A percentile compares a stretch with the other conserved stretches of the same genome.
phyloP scores from a whole-genome alignment of 2,888 invertebrate species.

The Onchidella celtica region DNA sequence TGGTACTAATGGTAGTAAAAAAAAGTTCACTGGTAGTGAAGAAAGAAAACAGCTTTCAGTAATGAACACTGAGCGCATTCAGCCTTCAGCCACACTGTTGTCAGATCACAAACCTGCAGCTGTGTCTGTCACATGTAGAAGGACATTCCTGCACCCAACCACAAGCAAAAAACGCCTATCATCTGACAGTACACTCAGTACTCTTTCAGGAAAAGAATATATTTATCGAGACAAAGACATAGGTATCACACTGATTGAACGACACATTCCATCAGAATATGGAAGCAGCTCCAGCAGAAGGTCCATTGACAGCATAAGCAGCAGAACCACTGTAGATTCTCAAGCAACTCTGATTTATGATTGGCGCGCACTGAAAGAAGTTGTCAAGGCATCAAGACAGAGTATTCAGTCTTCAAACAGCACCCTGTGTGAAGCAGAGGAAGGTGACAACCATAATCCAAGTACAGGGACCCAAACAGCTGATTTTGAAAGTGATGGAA shows the following conservation, averaged over 20 bases:
- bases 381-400: neutral
- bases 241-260: slow-evolving; percentile 69
- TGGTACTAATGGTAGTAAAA: neutral
- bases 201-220: slow-evolving; percentile 65
- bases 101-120: too few species aligned
- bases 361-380: slow-evolving; percentile 55
- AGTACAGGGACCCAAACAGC: neutral
- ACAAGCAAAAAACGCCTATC: slow-evolving; percentile 34
- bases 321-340: slow-evolving; percentile 56
- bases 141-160: too few species aligned
- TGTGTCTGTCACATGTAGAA: too few species aligned
- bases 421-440: neutral
- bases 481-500: slow-evolving; percentile 17
- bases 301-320: slow-evolving; percentile 64
- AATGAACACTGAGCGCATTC: neutral
- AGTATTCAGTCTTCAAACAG: neutral
- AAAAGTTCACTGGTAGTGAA: slow-evolving; percentile 23
- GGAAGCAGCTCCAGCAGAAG: slow-evolving; percentile 60
- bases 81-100: neutral
- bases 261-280: slow-evolving; percentile 67
- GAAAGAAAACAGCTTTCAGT: too few species aligned
- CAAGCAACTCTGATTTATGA: slow-evolving; percentile 66
- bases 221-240: slow-evolving; percentile 68
- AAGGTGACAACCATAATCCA: neutral
- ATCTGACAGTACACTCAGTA: slow-evolving; percentile 61